Evolutionary conservation across 2,797 vertebrate genomes (phyloP), one percentile per base, ranked within the genome.

Genomic region (Nasua narica): DNA sequence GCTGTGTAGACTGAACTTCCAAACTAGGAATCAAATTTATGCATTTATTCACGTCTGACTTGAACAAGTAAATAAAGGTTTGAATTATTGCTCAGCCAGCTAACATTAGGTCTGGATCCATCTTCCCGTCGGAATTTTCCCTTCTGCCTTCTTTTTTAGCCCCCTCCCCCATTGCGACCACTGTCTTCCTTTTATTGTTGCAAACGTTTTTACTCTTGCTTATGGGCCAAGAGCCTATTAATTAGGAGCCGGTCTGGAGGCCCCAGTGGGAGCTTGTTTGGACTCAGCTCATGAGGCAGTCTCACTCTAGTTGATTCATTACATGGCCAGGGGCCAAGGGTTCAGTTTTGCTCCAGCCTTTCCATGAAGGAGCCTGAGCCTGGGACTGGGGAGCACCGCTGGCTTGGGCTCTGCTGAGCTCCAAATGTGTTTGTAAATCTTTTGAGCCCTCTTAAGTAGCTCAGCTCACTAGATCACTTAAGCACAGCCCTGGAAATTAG

Each of bases 371-470:
- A 87, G 88, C 50, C 86, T 5, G 11, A 83, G 96, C 58, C 88
- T 78, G 91, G 86, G 72, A 58, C 58, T 2, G 46, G 65, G 74
- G 92, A 54, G 40, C 78, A 23, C 2, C 48, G n/a, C 77, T 76
- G 52, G 65, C 43, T 89, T 78, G 94, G 93, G 87, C 95, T 94
- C 95, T 65, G 60, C 87, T 23, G 70, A 77, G 43, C 70, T 83
- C 62, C 96, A 84, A 60, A 89, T 83, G 77, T 87, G 43, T 97
- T 93, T 95, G 91, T 94, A 96, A 96, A 93, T 94, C 93, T 95
- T 97, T 70, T 91, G 96, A 87, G 86, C 79, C 96, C 92, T 91
- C 15, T 76, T 72, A 82, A 97, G 94, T 88, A 95, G 96, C 86
- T 60, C 56, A 48, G 83, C 27, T 96, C n/a, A 27, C 48, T 46